These are phyloP conservation scores for Ammospiza maritima DNA, from an alignment of 2,797 vertebrate genomes.

Conservation along the genomic window DNA sequence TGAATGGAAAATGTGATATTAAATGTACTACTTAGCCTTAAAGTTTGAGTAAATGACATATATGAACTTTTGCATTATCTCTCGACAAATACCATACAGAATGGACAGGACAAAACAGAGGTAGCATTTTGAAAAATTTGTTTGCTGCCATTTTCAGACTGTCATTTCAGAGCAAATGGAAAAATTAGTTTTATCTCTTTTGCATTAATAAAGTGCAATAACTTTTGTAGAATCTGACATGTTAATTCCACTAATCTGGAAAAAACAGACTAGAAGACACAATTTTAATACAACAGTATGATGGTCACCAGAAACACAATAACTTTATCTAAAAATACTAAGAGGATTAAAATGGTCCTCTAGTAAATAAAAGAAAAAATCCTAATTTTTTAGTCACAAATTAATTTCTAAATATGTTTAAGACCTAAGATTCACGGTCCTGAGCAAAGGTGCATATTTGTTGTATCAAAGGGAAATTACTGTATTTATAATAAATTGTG, in stretches of 20 bases:
- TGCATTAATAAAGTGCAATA: constrained; percentile 36
- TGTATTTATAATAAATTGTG: background rate
- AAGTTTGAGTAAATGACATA: background rate
- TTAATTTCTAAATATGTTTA: background rate
- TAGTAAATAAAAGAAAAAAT: background rate
- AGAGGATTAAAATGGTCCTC: background rate
- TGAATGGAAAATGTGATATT: background rate
- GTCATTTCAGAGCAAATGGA: constrained; percentile 8
- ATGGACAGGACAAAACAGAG: background rate
- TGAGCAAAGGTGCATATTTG: background rate
- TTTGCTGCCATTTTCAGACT: constrained; percentile 10
- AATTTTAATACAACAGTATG: background rate
- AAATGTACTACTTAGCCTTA: background rate
- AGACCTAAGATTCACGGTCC: background rate
- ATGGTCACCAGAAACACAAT: background rate
- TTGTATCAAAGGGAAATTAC: background rate
- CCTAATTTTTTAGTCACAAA: background rate
- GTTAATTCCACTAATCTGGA: constrained; percentile 21
- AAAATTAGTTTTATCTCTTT: background rate
- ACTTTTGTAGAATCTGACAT: constrained; percentile 38
- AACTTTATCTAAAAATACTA: background rate
- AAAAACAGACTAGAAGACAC: background rate
- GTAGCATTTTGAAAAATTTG: constrained; percentile 7
- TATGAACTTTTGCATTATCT: background rate
- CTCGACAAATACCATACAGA: background rate